phyloP scores from a whole-genome alignment of 2,113 vertebrate genomes.

The Orthonyx spaldingii region DNA sequence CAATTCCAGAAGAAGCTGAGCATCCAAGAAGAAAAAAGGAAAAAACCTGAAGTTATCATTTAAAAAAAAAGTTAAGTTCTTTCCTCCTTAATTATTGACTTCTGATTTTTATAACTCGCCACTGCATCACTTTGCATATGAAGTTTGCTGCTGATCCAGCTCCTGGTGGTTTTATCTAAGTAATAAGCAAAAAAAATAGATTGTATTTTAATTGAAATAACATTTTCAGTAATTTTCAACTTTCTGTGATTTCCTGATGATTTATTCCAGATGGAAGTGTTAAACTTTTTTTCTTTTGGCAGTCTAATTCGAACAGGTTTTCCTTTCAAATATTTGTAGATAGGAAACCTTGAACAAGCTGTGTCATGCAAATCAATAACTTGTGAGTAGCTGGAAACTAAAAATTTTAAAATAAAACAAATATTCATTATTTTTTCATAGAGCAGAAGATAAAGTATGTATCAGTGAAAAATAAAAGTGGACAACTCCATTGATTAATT shows the following conservation, averaged over 20 bases:
- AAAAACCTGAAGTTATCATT: rapidly evolving
- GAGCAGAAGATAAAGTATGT: not conserved
- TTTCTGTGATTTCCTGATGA: not conserved
- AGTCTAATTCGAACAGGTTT: not conserved
- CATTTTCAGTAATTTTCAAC: not conserved
- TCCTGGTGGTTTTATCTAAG: not conserved
- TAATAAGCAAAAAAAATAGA: not conserved
- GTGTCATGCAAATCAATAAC: not conserved
- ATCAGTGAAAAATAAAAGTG: not conserved
- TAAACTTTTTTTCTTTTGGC: not conserved
- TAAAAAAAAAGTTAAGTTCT: not conserved
- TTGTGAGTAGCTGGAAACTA: not conserved
- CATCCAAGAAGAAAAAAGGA: not conserved
- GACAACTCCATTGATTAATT: not conserved
- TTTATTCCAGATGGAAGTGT: not conserved
- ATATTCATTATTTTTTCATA: not conserved
- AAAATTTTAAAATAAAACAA: not conserved
- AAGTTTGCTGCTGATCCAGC: not conserved
- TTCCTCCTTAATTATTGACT: not conserved
- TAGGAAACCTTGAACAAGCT: not conserved
- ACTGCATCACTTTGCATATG: rapidly evolving
- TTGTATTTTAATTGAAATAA: not conserved
- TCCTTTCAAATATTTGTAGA: not conserved
- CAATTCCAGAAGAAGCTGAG: not conserved
- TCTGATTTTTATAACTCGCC: not conserved